Conservation (phyloP, 2,797 vertebrate genomes). For the Gadopsis bispinosus region DNA sequence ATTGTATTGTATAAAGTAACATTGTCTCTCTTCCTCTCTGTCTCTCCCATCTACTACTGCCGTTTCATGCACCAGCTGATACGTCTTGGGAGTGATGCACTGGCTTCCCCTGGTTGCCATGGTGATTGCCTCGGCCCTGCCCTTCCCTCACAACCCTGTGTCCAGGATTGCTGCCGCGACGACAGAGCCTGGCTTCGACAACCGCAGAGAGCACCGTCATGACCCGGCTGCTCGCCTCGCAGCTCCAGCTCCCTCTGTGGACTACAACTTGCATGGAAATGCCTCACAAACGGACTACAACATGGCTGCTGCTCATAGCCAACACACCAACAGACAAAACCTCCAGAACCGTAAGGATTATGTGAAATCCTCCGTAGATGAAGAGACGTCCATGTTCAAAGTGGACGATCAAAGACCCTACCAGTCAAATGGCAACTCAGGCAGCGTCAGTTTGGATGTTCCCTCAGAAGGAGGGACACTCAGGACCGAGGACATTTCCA, state of each 20-base stretch:
- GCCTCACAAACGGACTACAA: slow-evolving; percentile 67
- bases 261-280: slow-evolving; percentile 63
- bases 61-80: slow-evolving; percentile 79
- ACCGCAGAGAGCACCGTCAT: slow-evolving; percentile 57
- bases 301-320: slow-evolving; percentile 44
- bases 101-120: slow-evolving; percentile 92
- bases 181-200: slow-evolving; percentile 70
- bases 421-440: slow-evolving; percentile 43
- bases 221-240: slow-evolving; percentile 58
- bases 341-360: slow-evolving; percentile 49
- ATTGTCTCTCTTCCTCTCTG: slow-evolving; percentile 28
- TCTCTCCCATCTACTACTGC: slow-evolving; percentile 4
- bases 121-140: slow-evolving; percentile 90
- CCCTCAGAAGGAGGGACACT: slow-evolving; percentile 43
- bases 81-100: slow-evolving; percentile 91
- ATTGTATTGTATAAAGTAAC: slow-evolving; percentile 63
- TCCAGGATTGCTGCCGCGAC: slow-evolving; percentile 79
- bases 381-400: slow-evolving; percentile 48
- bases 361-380: slow-evolving; percentile 31
- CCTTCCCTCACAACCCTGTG: slow-evolving; percentile 84
- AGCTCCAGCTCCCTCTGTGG: slow-evolving; percentile 41
- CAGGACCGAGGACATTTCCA: slow-evolving; percentile 55
- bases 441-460: slow-evolving; percentile 39
- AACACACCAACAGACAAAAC: slow-evolving; percentile 45
- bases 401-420: slow-evolving; percentile 45